Evolutionary conservation across 2,888 invertebrate species (phyloP), one percentile per base, ranked within the genome.

Genomic region (Anorthoa munda): DNA sequence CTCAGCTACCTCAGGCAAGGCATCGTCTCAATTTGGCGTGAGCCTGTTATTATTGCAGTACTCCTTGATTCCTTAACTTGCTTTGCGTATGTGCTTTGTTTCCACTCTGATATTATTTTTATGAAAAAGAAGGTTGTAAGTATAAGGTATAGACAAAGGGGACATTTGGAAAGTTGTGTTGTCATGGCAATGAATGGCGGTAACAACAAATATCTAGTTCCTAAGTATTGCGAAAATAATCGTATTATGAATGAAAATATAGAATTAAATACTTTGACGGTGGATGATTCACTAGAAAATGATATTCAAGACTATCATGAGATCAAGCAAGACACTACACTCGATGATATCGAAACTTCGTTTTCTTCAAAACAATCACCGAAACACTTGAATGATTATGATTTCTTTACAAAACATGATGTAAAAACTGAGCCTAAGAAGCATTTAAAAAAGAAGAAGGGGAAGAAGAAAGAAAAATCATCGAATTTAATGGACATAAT

Each of bases 301-400:
- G 94, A 93, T 69, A 93, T 94, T 60, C 93, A 95, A 87, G 93
- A 94, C 77, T 95, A 95, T 84, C 92, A 95, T 55, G 95, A 95
- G 89, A 94, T 95, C 75, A 90, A 89, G 69, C 87, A 91, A 76
- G 90, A 90, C 11, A 77, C 70, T 9, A 76, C 78, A 59, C 64
- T 79, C 31, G 86, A 85, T 66, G 74, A 87, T 69, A 73, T 82
- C 56, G 89, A 91, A 75, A 87, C 83, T 23, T 78, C 85, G 46
- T 88, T 89, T 51, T 80, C 86, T 50, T 75, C 87, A 4, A 86
- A 89, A 74, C 78, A 85, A 31, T 76, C 86, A 2, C 55, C 75
- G 21, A 91, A 88, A 83, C 71, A 87, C 13, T 72, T 91, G 12
- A 91, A 89, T 61, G 91, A 92, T 72, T 90, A 90, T 72, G 93